Conservation (phyloP, 2,888 invertebrate species). For the Scaptomyza caliginosa region DNA sequence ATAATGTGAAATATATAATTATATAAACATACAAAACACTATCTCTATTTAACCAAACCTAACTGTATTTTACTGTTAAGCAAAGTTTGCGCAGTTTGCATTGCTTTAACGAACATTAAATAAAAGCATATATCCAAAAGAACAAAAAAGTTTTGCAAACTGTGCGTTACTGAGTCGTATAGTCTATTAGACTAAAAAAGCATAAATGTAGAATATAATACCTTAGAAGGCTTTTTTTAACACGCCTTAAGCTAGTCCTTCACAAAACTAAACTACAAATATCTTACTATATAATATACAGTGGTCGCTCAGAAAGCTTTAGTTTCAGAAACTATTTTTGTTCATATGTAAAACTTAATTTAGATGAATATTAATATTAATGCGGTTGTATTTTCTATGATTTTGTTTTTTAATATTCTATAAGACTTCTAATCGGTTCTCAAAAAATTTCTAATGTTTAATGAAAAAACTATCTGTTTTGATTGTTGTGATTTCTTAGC, state of each 20-base stretch:
- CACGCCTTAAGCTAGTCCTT: constrained; percentile 27
- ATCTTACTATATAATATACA: background rate
- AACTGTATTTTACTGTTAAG: constrained; percentile 34
- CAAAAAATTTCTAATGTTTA: background rate
- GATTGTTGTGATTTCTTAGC: background rate
- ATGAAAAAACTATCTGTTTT: background rate
- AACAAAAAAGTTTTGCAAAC: constrained; percentile 20
- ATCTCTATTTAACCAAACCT: constrained; percentile 24
- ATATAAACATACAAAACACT: constrained; percentile 30
- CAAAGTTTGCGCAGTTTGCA: constrained; percentile 30
- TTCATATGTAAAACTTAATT: background rate
- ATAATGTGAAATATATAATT: constrained; percentile 1
- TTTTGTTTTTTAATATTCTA: background rate
- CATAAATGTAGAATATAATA: constrained; percentile 1
- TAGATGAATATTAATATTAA: background rate
- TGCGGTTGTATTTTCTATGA: background rate
- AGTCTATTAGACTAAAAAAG: constrained; percentile 65
- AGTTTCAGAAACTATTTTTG: background rate
- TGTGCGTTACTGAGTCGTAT: constrained; percentile 23
- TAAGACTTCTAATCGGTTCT: background rate
- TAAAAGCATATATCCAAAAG: background rate
- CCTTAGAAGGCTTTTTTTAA: constrained; percentile 32
- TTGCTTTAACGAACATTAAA: background rate
- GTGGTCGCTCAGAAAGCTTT: background rate
- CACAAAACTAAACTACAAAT: constrained; percentile 12